These are phyloP conservation scores for Furnarius figulus DNA, from an alignment of 2,113 vertebrate species.

Conservation along the genomic window DNA sequence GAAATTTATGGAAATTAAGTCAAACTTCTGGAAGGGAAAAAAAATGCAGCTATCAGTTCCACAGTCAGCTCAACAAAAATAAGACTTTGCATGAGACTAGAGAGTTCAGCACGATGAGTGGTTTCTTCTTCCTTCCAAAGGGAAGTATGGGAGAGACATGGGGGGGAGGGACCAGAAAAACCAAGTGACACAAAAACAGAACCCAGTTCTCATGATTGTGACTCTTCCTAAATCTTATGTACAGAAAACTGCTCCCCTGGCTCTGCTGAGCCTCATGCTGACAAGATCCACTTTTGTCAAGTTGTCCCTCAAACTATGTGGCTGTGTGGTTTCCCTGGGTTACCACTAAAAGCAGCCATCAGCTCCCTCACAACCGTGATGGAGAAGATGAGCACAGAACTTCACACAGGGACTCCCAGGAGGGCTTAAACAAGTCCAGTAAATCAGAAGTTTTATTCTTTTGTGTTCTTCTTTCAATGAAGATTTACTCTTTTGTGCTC, in stretches of 20 bases:
- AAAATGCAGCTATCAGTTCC: not conserved
- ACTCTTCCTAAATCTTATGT: not conserved
- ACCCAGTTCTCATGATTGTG: not conserved
- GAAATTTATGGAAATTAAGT: not conserved
- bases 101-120: not conserved
- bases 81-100: not conserved
- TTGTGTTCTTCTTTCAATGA: not conserved
- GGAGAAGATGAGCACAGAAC: not conserved
- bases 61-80: not conserved
- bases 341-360: not conserved
- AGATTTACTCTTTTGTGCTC: not conserved
- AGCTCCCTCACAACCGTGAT: not conserved
- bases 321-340: constrained; percentile 16
- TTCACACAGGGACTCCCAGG: not conserved
- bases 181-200: not conserved
- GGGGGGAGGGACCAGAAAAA: not conserved
- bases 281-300: not conserved
- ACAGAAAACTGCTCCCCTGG: not conserved
- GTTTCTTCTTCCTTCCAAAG: not conserved
- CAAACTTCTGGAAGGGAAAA: not conserved
- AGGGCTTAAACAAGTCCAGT: not conserved
- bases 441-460: not conserved
- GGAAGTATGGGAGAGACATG: accelerated
- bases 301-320: not conserved
- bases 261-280: not conserved